Percentiles rank a stretch among this genome's conserved stretches.
Conservation (phyloP, 2,888 invertebrate species). For the Athalia cordata region DNA sequence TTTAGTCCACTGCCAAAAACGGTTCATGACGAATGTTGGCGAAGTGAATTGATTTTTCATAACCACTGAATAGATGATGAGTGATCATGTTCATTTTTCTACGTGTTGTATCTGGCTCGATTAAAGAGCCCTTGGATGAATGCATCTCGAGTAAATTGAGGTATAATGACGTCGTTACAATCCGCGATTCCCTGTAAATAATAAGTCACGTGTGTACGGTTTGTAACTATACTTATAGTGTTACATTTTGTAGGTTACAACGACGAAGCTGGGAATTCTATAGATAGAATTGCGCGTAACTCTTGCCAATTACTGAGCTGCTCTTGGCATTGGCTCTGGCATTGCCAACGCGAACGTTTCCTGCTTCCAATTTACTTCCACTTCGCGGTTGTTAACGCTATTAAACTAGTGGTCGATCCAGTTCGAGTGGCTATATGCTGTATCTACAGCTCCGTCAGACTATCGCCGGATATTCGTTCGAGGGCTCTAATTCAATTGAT, state of each 20-base stretch:
- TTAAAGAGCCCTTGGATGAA: too few relatives aligned
- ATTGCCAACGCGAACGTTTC: conserved; percentile 29
- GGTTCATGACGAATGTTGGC: too few relatives aligned
- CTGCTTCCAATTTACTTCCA: conserved; percentile 42
- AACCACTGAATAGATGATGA: too few relatives aligned
- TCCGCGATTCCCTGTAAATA: too few relatives aligned
- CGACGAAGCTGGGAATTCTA: not conserved
- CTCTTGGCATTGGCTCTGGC: conserved; percentile 42
- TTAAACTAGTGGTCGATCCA: conserved; percentile 25
- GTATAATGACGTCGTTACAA: too few relatives aligned
- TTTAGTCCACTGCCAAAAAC: too few relatives aligned
- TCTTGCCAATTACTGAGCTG: conserved; percentile 29
- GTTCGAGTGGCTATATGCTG: conserved; percentile 10
- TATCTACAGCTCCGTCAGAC: not conserved
- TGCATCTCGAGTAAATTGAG: too few relatives aligned
- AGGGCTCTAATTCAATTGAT: conserved; percentile 6
- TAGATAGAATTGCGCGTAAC: conserved; percentile 19
- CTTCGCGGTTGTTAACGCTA: conserved; percentile 41
- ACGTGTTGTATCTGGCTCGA: too few relatives aligned
- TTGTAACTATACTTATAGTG: not conserved
- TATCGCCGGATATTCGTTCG: not conserved
- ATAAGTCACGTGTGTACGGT: too few relatives aligned
- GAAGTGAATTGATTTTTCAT: too few relatives aligned
- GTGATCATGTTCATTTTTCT: too few relatives aligned
- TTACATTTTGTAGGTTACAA: not conserved